Conservation (phyloP, 1,140 invertebrate species). For the Drosophila gunungcola region DNA sequence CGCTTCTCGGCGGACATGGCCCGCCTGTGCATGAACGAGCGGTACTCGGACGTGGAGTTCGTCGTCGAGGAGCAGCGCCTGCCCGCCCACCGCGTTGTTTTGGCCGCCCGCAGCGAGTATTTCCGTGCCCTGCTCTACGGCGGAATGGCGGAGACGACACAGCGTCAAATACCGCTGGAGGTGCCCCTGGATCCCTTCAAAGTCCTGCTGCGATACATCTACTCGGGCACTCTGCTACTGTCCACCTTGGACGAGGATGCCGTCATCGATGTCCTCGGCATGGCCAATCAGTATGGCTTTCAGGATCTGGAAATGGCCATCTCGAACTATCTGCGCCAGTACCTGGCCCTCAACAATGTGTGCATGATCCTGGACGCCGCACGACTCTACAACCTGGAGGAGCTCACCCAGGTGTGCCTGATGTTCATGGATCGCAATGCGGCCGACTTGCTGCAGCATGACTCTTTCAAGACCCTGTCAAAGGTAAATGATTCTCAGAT, state of each 20-base stretch:
- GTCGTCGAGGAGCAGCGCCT: constrained; percentile 94
- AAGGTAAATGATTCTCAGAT: constrained; percentile 86
- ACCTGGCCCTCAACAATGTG: constrained; percentile 94
- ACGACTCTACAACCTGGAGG: constrained; percentile 87
- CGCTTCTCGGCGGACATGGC: constrained; percentile 87
- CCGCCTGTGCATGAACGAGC: constrained; percentile 92
- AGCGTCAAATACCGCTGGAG: constrained; percentile 93
- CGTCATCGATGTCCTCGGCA: constrained; percentile 93
- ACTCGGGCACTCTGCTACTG: constrained; percentile 94
- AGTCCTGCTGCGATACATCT: constrained; percentile 96
- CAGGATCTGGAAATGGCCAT: constrained; percentile 95
- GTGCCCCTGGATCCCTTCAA: constrained; percentile 96
- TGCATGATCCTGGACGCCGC: constrained; percentile 97
- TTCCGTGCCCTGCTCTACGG: constrained; percentile 96
- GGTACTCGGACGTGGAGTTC: constrained; percentile 96
- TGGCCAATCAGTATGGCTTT: constrained; percentile 98
- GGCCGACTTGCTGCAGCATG: constrained; percentile 91
- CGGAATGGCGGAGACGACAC: constrained; percentile 94
- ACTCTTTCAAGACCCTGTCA: constrained; percentile 93
- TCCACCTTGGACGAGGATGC: constrained; percentile 93
- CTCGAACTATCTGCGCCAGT: constrained; percentile 96
- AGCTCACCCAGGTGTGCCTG: constrained; percentile 88
- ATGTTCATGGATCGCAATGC: constrained; percentile 96
- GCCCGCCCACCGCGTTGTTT: constrained; percentile 92
- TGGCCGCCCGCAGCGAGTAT: constrained; percentile 97